These are phyloP conservation scores for Scomber japonicus DNA, from an alignment of 2,113 vertebrate species.

Conservation along the genomic window DNA sequence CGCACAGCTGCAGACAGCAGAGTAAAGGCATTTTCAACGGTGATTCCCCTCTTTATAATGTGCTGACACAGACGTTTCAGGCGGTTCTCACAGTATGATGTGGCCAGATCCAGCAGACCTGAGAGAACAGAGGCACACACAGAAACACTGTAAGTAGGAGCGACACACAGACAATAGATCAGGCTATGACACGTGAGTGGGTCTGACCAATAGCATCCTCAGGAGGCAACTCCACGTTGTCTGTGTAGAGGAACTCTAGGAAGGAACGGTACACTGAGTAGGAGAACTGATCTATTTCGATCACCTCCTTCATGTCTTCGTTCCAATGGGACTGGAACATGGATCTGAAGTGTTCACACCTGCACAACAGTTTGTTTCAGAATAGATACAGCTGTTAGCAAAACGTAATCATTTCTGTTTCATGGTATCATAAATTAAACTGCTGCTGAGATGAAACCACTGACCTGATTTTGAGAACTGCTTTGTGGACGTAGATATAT, in stretches of 20 bases:
- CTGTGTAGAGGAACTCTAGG: conserved; percentile 97
- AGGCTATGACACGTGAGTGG: neutral
- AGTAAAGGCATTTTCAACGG: conserved; percentile 95
- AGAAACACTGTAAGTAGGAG: neutral
- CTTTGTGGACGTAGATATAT: conserved; percentile 96
- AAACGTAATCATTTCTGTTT: neutral
- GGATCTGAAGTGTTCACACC: conserved; percentile 98
- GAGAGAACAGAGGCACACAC: conserved; percentile 6
- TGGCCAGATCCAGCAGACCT: conserved; percentile 98
- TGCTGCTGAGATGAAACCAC: neutral
- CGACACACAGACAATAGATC: neutral
- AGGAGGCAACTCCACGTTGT: conserved; percentile 92
- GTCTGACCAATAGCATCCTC: conserved; percentile 97
- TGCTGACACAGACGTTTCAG: conserved; percentile 96
- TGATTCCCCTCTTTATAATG: conserved; percentile 97
- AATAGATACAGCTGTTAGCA: neutral
- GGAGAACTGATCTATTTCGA: conserved; percentile 97
- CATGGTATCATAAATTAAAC: neutral
- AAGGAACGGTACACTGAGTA: conserved; percentile 97
- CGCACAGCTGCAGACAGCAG: conserved; percentile 95
- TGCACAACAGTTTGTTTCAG: conserved; percentile 61
- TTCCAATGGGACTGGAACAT: conserved; percentile 99
- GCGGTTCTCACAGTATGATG: conserved; percentile 97
- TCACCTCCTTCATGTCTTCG: conserved; percentile 96
- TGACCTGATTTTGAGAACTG: conserved; percentile 97